Base-by-base conservation (phyloP, 2,113 vertebrate genomes). In the Lepus americanus region DNA sequence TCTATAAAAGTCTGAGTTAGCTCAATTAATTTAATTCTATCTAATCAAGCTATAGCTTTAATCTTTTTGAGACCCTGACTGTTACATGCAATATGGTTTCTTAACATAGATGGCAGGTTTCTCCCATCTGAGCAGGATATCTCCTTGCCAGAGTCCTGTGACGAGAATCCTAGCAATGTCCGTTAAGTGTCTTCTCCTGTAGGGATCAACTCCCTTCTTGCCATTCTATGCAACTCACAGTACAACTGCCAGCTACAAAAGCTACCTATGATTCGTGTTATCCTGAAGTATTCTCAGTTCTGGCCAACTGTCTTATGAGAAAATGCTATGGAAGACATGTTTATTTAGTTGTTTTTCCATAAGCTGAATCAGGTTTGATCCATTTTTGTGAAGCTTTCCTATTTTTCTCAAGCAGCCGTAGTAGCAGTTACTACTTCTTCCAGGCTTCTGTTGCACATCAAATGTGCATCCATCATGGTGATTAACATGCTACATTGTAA, bases 61-160 rank as follows among this genome's bases (percentile, higher is more conserved):
- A 33, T 63, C 89, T 61, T 92, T 59, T 82, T 67, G 87, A 72
- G 29, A 22, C 12, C 63, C 25, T 55, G 25, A 59, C 44, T 51
- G 76, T 72, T 61, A 67, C 9, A 73, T 49, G 20, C 64, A 89
- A 27, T n/a, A 23, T 69, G n/a, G 19, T 51, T 77, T 76, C 16
- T 82, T 90, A 44, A 86, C 27, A n/a, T 25, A 63, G 61, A 82
- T 51, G 23, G 19, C 69, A 89, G n/a, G 8, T 84, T 84, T 92
- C 25, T 53, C 66, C 25, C 25, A 7, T 55, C 49, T 70, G n/a
- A 74, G 25, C 36, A 44, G 17, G 23, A 22, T 22, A 31, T 49
- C 29, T 87, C 70, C 36, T 36, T 36, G 36, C 29, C 53, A 64
- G 9, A 29, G 33, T 69, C 66, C 70, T 8, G 10, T 29, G 16